These are phyloP conservation scores for Daktulosphaira vitifoliae DNA, from an alignment of 1,140 invertebrate genomes.

Conservation along the genomic window DNA sequence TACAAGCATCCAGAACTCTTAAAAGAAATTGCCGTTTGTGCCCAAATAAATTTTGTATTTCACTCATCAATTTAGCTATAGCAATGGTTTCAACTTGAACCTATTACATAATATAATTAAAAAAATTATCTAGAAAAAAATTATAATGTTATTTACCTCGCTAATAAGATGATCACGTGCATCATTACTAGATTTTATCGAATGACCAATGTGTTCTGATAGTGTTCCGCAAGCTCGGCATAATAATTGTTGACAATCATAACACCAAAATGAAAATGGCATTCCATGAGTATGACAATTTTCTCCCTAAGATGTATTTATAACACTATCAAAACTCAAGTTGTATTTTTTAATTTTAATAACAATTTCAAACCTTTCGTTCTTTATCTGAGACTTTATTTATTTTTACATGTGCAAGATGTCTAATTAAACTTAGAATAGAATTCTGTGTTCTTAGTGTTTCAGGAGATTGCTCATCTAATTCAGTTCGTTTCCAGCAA, in stretches of 20 bases:
- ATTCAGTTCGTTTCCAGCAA: slow-evolving; percentile 57
- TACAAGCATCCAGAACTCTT: slow-evolving; percentile 62
- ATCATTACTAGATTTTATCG: slow-evolving; percentile 57
- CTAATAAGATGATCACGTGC: slow-evolving; percentile 56
- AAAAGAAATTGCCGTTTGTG: slow-evolving; percentile 61
- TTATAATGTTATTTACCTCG: slow-evolving; percentile 46
- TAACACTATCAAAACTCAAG: too few species aligned
- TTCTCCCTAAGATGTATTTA: slow-evolving; percentile 43
- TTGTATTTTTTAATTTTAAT: too few species aligned
- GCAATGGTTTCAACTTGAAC: slow-evolving; percentile 48
- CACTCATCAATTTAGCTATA: slow-evolving; percentile 50
- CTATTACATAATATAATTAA: slow-evolving; percentile 38
- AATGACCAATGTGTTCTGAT: slow-evolving; percentile 55
- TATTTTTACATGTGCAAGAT: slow-evolving; percentile 38
- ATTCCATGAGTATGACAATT: slow-evolving; percentile 63
- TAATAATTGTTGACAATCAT: slow-evolving; percentile 54
- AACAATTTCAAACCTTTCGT: too few species aligned
- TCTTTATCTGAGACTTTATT: slow-evolving; percentile 47
- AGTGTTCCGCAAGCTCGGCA: slow-evolving; percentile 59
- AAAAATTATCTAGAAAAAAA: background rate
- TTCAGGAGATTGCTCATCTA: slow-evolving; percentile 53
- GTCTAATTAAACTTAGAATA: slow-evolving; percentile 45
- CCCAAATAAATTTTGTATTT: slow-evolving; percentile 54
- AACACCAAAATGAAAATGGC: slow-evolving; percentile 63
- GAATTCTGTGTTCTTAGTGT: slow-evolving; percentile 56